Conservation (phyloP, 2,113 vertebrate species). For the Phocoena sinus region DNA sequence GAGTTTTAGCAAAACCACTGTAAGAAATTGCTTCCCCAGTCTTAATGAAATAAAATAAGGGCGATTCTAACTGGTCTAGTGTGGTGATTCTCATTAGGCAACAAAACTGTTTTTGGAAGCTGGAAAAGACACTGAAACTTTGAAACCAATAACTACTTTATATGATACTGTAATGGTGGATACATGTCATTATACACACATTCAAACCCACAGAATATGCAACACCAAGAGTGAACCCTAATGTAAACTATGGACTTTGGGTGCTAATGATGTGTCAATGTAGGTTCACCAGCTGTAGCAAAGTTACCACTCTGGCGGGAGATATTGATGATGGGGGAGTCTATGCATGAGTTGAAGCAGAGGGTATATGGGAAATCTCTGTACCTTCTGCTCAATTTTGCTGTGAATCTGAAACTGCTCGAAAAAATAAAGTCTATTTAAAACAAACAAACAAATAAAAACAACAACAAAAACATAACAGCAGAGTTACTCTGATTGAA, state of each 20-base stretch:
- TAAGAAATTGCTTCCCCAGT: slow-evolving; percentile 1
- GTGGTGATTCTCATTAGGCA: neutral
- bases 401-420: slow-evolving; percentile 9
- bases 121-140: neutral
- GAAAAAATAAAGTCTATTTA: neutral
- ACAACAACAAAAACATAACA: neutral
- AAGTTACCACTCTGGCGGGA: neutral
- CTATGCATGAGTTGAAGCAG: neutral
- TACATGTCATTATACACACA: neutral
- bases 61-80: neutral
- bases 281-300: neutral
- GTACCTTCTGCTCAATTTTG: neutral
- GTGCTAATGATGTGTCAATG: neutral
- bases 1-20: slow-evolving; percentile 31
- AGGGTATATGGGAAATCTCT: neutral
- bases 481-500: neutral
- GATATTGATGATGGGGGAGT: neutral
- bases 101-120: neutral
- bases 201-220: neutral
- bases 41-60: slow-evolving; percentile 30
- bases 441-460: neutral
- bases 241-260: neutral
- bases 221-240: neutral
- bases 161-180: neutral
- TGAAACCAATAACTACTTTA: neutral